Evolutionary conservation across 1,140 invertebrate species (phyloP).

Genomic region (Drosophila tani): DNA sequence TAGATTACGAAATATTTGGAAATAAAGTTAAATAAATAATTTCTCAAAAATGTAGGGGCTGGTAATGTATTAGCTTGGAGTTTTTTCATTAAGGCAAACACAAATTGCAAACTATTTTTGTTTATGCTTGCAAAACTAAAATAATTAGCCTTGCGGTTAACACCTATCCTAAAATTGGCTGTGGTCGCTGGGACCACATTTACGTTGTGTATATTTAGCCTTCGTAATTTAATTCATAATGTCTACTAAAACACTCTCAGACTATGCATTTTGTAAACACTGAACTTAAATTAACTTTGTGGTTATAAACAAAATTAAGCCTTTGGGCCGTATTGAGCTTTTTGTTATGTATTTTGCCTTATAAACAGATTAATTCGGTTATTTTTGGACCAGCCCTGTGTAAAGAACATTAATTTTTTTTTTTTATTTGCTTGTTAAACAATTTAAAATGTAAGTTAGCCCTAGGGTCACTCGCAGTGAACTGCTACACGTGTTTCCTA

Average conservation of each 20-base stretch:
- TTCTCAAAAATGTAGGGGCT: neutral
- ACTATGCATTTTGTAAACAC: neutral
- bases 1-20: too few relatives aligned
- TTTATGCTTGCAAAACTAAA: neutral
- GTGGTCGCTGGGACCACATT: neutral
- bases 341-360: neutral
- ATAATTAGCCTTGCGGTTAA: conserved; percentile 9
- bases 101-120: neutral
- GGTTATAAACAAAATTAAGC: neutral
- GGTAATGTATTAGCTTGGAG: neutral
- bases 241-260: neutral
- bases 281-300: conserved; percentile 8
- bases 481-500: neutral
- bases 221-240: neutral
- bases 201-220: neutral
- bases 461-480: neutral
- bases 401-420: neutral
- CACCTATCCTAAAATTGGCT: neutral
- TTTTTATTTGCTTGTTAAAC: neutral
- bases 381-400: neutral
- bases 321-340: neutral
- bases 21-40: too few relatives aligned
- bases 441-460: neutral
- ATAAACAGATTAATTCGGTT: neutral
- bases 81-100: neutral